These are phyloP conservation scores for Chrysolina americana DNA, from an alignment of 2,888 invertebrate species.

Conservation along the genomic window DNA sequence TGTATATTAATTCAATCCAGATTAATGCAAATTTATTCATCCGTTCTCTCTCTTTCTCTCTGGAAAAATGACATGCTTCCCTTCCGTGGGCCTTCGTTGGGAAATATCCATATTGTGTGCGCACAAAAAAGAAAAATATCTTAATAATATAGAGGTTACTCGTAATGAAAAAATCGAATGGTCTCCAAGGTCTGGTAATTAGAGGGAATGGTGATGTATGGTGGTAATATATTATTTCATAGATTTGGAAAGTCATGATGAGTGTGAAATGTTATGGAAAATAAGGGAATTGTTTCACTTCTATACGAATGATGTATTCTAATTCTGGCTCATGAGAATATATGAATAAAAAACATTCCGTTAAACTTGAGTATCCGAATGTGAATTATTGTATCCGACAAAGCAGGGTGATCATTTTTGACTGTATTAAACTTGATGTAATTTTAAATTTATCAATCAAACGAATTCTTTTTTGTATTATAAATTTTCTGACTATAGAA, in stretches of 20 bases:
- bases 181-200: slow-evolving; percentile 2
- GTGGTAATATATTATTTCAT: neutral
- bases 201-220: slow-evolving; percentile 19
- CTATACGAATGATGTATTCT: neutral
- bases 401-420: too few relatives aligned
- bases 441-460: too few relatives aligned
- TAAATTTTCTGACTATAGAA: too few relatives aligned
- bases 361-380: too few relatives aligned
- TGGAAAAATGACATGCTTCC: neutral
- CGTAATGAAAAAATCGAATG: slow-evolving; percentile 12
- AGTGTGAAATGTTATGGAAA: neutral
- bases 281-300: neutral
- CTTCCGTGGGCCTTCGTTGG: neutral
- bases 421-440: too few relatives aligned
- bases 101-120: slow-evolving; percentile 7
- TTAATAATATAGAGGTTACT: slow-evolving; percentile 9
- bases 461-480: too few relatives aligned
- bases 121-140: slow-evolving; percentile 13
- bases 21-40: slow-evolving; percentile 19
- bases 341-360: too few relatives aligned
- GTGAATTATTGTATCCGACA: too few relatives aligned
- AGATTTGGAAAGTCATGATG: slow-evolving; percentile 13
- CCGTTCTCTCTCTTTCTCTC: neutral
- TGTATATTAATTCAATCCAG: neutral
- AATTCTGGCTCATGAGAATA: too few relatives aligned